A percentile compares a stretch with the other conserved stretches of the same genome.
Conservation (phyloP, 2,797 vertebrate genomes). For the Leptatherina wallacei region DNA sequence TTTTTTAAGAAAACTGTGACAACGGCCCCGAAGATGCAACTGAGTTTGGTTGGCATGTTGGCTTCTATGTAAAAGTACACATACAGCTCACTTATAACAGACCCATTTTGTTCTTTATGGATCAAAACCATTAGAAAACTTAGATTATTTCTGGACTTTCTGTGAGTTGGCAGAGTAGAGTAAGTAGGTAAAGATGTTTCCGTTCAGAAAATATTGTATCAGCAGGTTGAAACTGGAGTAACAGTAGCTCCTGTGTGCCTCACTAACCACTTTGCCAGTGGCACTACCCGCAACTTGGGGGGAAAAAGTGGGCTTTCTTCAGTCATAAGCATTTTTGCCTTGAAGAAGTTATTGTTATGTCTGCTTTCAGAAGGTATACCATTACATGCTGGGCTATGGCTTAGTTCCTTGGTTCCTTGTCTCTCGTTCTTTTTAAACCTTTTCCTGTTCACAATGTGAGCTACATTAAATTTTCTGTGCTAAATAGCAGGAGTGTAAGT, state of each 20-base stretch:
- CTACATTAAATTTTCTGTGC: constrained; percentile 21
- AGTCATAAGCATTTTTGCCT: constrained; percentile 57
- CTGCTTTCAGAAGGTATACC: constrained; percentile 73
- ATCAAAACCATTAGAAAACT: constrained; percentile 24
- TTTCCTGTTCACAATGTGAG: constrained; percentile 29
- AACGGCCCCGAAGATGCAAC: constrained; percentile 7
- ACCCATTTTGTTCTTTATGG: neutral
- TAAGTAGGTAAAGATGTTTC: constrained; percentile 21
- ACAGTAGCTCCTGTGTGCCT: constrained; percentile 64
- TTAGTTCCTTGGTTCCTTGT: constrained; percentile 26
- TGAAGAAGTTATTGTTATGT: constrained; percentile 82
- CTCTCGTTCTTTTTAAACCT: constrained; percentile 15
- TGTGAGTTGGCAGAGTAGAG: constrained; percentile 32
- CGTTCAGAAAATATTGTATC: constrained; percentile 27
- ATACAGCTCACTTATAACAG: neutral
- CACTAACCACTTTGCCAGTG: constrained; percentile 39
- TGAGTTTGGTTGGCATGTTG: constrained; percentile 7
- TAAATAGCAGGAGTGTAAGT: constrained; percentile 24
- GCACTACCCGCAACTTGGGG: constrained; percentile 53
- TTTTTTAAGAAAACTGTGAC: constrained; percentile 10
- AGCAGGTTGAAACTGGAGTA: constrained; percentile 43
- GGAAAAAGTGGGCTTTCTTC: constrained; percentile 44
- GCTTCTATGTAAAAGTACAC: neutral
- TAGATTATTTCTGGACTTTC: constrained; percentile 39
- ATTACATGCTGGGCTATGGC: constrained; percentile 63